Base-by-base conservation (phyloP, 2,797 vertebrate genomes). In the Sebastiscus albofasciatus region DNA sequence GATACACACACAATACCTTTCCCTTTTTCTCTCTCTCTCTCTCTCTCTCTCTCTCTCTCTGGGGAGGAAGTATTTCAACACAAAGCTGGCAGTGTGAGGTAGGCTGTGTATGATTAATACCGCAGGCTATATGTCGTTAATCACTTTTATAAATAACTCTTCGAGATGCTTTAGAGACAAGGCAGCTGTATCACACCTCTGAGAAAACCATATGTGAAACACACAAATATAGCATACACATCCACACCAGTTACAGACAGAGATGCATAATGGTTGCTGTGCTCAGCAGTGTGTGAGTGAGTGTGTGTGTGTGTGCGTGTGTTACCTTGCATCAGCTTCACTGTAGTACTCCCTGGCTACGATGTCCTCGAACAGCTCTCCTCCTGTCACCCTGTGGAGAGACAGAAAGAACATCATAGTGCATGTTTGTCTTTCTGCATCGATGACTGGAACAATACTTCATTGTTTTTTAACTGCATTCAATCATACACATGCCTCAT, bases 291-390 rank as follows among this genome's bases (percentile, higher is more conserved):
- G 58, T 71, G 55, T 58, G 54, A 20, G 39, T 52, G 59, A 31
- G 67, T 83, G 77, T 71, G 73, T 61, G 72, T 52, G 42, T 59
- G 80, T 72, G 56, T 67, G 74, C 67, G 81, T 72, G 74, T 62
- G 60, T 84, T 94, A 99, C 98, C 98, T 99, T 94, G 98, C 98
- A 90, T 99, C 98, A 0, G 98, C 98, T 86, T 99, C 98, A 0
- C 98, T 99, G 96, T 99, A 99, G 92, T 99, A 99, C 79, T 99
- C 98, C 90, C 98, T 97, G 91, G 98, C 98, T 90, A 99, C 98
- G 1, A 99, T 99, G 93, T 99, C 98, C 90, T 99, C 98, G 88
- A 99, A 99, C 56, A 99, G 96, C 91, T 99, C 98, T 77, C 98
- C 98, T 0, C 98, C 98, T 0, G 98, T 99, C 86, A 95, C 93